Percentiles rank a stretch among this genome's conserved stretches.
Conservation (phyloP, 2,888 invertebrate species). For the Eupithecia tripunctaria region DNA sequence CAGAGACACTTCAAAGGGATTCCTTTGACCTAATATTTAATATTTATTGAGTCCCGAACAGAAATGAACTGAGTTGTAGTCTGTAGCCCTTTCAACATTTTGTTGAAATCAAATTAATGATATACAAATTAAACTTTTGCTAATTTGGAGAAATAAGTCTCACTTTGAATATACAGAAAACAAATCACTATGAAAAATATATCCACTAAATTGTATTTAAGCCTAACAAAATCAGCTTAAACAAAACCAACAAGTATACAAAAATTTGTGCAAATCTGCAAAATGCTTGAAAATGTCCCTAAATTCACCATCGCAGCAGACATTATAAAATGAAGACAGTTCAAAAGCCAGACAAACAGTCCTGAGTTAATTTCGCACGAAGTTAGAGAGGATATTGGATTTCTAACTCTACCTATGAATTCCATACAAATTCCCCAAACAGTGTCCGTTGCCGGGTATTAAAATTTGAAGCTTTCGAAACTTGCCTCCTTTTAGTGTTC, state of each 20-base stretch:
- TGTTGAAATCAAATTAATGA: slow-evolving; percentile 10
- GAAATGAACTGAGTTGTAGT: slow-evolving; percentile 42
- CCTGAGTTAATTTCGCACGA: slow-evolving; percentile 65
- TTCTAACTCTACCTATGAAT: slow-evolving; percentile 74
- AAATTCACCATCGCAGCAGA: slow-evolving; percentile 20
- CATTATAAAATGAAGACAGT: slow-evolving; percentile 60
- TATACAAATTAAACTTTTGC: background rate
- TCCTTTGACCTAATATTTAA: slow-evolving; percentile 62
- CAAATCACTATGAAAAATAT: too few species aligned
- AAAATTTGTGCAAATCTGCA: background rate
- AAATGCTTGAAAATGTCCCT: background rate
- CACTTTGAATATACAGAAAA: background rate
- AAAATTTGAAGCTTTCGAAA: slow-evolving; percentile 81
- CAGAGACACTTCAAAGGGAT: slow-evolving; percentile 67
- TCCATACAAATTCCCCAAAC: slow-evolving; percentile 71
- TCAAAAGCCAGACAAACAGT: slow-evolving; percentile 72
- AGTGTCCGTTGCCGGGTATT: slow-evolving; percentile 71
- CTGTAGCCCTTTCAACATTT: slow-evolving; percentile 44
- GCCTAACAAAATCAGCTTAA: background rate
- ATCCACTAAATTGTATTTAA: background rate
- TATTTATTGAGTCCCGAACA: slow-evolving; percentile 59
- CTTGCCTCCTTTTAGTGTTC: slow-evolving; percentile 83
- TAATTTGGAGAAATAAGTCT: background rate
- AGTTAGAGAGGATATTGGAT: slow-evolving; percentile 77
- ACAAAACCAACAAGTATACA: background rate